Evolutionary conservation across 2,888 invertebrate genomes (phyloP), one percentile per base, ranked within the genome.

Genomic region (Epinotia nisella): DNA sequence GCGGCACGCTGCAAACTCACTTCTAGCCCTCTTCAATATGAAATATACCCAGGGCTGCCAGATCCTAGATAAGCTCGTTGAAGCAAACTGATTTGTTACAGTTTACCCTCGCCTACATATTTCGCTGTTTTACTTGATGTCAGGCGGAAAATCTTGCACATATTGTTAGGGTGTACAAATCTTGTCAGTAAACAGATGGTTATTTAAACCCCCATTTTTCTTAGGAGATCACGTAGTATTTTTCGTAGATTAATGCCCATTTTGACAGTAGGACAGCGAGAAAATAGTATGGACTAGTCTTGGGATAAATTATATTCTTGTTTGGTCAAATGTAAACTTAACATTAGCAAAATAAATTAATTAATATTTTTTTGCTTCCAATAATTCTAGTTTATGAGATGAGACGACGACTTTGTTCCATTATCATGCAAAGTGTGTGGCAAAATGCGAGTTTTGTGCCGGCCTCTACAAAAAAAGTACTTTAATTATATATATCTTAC

Each of bases 91-190:
- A 59, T 59, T 59, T 59, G 39, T 39, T 19, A 39, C 11, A 39
- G 39, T 59, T 58, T 39, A 59, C 59, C 24, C 11, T 39, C 39
- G 59, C 59, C 59, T 11, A 59, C 39, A 59, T 39, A 39, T 59
- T 39, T 19, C 39, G 39, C 39, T 39, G 17, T 59, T 29, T 19
- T 39, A 19, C 29, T 59, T 39, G 17, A n/a, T 29, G 59, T 59
- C 39, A 39, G 39, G 0, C 13, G 19, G 59, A 35, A 45, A 45
- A 9, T 3, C 39, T 59, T 59, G 19, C 39, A 24, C n/a, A 35
- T 59, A 39, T 59, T 39, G 17, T 39, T 11, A 39, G 1, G 39
- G n/a, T 4, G 17, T 15, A 58, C 59, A 39, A 39, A 59, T 59
- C 59, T 39, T 59, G 11, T 11, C 59, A 35, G n/a, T 58, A 29